Conservation (phyloP, 2,888 invertebrate species). For the Ernsta delagoae region DNA sequence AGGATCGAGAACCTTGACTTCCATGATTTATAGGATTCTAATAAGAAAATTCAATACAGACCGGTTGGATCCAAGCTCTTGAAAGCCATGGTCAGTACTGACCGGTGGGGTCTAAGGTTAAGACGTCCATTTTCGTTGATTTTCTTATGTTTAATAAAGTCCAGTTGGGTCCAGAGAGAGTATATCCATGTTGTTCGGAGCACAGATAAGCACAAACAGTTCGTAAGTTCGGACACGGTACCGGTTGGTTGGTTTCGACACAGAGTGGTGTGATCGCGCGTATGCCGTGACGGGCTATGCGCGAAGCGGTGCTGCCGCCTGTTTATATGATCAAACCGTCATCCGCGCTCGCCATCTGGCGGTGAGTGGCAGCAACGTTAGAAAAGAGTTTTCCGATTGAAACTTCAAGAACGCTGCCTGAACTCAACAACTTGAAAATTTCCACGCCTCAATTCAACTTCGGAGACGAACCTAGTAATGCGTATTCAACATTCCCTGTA, state of each 20-base stretch:
- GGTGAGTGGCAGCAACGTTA: conserved; percentile 62
- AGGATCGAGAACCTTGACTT: conserved; percentile 66
- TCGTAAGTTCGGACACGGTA: conserved; percentile 58
- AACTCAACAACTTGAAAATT: not conserved
- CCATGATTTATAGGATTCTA: conserved; percentile 56
- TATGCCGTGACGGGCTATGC: conserved; percentile 70
- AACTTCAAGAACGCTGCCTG: not conserved
- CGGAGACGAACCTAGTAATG: not conserved
- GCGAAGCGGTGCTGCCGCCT: conserved; percentile 56
- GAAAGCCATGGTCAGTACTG: conserved; percentile 59
- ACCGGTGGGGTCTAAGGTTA: conserved; percentile 74
- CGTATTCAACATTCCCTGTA: not conserved
- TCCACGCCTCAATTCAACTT: conserved; percentile 17
- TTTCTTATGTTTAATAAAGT: conserved; percentile 63
- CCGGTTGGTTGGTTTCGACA: conserved; percentile 50
- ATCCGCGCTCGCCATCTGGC: conserved; percentile 64
- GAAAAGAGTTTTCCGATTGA: conserved; percentile 53
- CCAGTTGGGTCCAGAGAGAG: conserved; percentile 77
- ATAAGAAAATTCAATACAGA: conserved; percentile 56
- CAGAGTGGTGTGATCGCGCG: conserved; percentile 64
- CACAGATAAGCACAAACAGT: conserved; percentile 68
- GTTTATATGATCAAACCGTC: conserved; percentile 73
- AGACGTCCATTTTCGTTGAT: conserved; percentile 61
- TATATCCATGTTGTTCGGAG: conserved; percentile 70
- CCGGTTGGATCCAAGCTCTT: conserved; percentile 58